Percentiles rank a stretch among this genome's conserved stretches.
Conservation (phyloP, 2,797 vertebrate species). For the Parotocinclus haroldoi region DNA sequence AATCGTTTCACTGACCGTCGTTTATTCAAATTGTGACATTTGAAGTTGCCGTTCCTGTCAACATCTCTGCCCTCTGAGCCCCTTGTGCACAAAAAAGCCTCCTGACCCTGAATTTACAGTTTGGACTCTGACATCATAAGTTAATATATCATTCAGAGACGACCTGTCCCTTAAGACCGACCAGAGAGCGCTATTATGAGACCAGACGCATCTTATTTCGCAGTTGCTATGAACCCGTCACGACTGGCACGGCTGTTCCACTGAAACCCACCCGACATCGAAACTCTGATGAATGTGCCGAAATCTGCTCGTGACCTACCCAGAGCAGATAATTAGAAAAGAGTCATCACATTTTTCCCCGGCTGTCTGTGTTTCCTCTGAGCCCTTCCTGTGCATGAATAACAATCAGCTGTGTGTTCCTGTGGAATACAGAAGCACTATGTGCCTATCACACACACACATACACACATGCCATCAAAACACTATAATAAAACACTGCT, state of each 20-base stretch:
- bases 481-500: no score
- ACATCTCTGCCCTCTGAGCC: conserved; percentile 13
- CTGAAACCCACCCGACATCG: conserved; percentile 22
- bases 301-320: conserved; percentile 32
- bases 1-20: conserved; percentile 52
- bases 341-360: conserved; percentile 37
- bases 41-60: conserved; percentile 22
- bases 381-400: conserved; percentile 32
- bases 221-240: neutral
- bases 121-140: no score
- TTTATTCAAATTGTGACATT: conserved; percentile 56
- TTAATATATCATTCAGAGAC: neutral
- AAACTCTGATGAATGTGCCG: conserved; percentile 37
- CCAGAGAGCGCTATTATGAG: conserved; percentile 15
- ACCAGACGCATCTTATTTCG: conserved; percentile 9
- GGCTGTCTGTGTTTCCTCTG: conserved; percentile 26
- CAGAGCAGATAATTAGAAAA: conserved; percentile 44
- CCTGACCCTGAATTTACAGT: conserved; percentile 17
- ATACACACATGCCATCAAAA: no score
- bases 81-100: neutral
- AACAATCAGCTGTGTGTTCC: conserved; percentile 24
- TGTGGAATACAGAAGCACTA: conserved; percentile 5
- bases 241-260: conserved; percentile 12
- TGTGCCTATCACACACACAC: neutral
- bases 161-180: neutral